Base-by-base conservation (phyloP, 2,113 vertebrate genomes). In the Eonycteris spelaea region DNA sequence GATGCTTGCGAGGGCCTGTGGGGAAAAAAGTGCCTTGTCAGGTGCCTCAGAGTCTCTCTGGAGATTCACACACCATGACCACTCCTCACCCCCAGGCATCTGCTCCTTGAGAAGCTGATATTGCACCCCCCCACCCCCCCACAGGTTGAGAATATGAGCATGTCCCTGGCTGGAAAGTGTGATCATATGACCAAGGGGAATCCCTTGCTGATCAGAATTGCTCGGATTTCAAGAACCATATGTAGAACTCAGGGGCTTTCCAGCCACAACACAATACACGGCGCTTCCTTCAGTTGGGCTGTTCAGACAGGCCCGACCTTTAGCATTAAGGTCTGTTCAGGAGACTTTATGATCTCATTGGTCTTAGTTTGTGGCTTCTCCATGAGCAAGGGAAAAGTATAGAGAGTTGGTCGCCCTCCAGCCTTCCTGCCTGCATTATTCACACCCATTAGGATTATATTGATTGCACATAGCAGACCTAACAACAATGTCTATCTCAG, bases 171-270 rank as follows among this genome's bases (percentile, higher is more conserved):
- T 7, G 30, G 61, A 51, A 68, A 38, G 8, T 8, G 16, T 7
- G 30, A 26, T 15, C 43, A 13, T 0, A 7, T 26, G 74, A 80
- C 48, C 19, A 28, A 45, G 73, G 89, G 71, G 45, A 89, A 40
- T 59, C 51, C 61, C 65, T 63, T 63, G 45, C 90, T 80, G 59
- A 43, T 80, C 53, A 70, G 68, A 75, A 51, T 6, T 75, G 38
- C 94, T 90, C 85, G 65, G 86, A 85, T 67, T 83, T 91, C 80
- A 70, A 79, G 88, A 40, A 38, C 77, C 14, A 4, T 21, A 7
- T n/a, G 40, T 59, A 51, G 77, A 75, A n/a, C 16, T 13, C 28
- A 15, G 89, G 91, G 94, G 59, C 71, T 96, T 96, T 85, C 92
- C 86, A 67, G 67, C 3, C 30, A 61, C 67, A n/a, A 35, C 8